Evolutionary conservation across 92 coral and sea anemone species (phyloP).

Genomic region (Anthopleura xanthogrammica): DNA sequence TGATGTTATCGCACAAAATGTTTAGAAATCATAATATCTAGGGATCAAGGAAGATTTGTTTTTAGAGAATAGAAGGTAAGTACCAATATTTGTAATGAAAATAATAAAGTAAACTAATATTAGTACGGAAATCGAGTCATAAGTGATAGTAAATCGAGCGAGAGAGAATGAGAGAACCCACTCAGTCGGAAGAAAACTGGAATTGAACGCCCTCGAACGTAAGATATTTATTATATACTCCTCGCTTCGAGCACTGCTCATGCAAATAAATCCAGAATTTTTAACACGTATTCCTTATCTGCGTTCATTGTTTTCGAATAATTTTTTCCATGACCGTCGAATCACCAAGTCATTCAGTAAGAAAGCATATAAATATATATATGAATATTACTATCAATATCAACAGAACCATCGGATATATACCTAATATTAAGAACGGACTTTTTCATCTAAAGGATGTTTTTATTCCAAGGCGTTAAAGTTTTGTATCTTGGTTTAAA

Average conservation of each 20-base stretch:
- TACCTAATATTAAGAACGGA: background rate
- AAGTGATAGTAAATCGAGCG: background rate
- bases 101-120: background rate
- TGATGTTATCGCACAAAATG: background rate
- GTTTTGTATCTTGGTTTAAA: background rate
- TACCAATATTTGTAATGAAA: background rate
- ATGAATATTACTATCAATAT: background rate
- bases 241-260: background rate
- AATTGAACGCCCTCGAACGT: background rate
- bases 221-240: background rate
- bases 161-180: background rate
- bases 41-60: background rate
- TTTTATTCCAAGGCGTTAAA: background rate
- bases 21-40: background rate
- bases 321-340: background rate
- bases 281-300: background rate
- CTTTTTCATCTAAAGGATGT: background rate
- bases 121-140: background rate
- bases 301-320: background rate
- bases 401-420: background rate
- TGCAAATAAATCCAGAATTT: background rate
- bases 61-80: conserved; percentile 5
- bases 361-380: background rate
- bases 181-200: background rate
- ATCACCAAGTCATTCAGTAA: background rate